Percentiles rank a stretch among this genome's conserved stretches.
phyloP scores from a whole-genome alignment of 2,113 vertebrate genomes.

The Nibea coibor region DNA sequence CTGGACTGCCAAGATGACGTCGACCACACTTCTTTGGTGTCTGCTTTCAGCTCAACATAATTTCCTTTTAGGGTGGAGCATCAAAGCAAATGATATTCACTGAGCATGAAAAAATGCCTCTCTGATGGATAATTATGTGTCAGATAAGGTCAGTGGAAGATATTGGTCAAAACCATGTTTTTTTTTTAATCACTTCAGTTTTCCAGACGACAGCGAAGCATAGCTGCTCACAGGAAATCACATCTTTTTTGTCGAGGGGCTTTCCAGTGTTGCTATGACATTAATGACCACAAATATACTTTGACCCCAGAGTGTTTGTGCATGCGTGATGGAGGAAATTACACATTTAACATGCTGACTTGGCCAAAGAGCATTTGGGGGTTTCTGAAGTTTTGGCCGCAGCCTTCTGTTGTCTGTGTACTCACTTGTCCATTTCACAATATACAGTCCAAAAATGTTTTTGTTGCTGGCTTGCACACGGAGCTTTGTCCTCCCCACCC shows the following conservation, averaged over 20 bases:
- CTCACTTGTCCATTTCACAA: not conserved
- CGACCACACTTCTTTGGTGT: no score
- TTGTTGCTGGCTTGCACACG: slow-evolving; percentile 12
- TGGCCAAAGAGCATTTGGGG: slow-evolving; percentile 6
- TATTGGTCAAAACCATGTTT: slow-evolving; percentile 10
- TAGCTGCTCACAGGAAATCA: slow-evolving; percentile 41
- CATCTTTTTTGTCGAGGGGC: slow-evolving; percentile 14
- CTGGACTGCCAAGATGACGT: no score
- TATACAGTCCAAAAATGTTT: not conserved
- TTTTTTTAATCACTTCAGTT: not conserved
- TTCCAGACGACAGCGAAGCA: slow-evolving; percentile 31
- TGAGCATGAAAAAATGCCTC: slow-evolving; percentile 9
- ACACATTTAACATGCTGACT: slow-evolving; percentile 33
- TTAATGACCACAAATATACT: slow-evolving; percentile 57
- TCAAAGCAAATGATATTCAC: slow-evolving; percentile 5
- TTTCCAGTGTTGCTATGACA: slow-evolving; percentile 71
- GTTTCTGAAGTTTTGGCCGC: not conserved
- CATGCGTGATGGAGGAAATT: slow-evolving; percentile 38
- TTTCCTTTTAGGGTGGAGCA: slow-evolving; percentile 20
- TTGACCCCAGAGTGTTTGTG: slow-evolving; percentile 32
- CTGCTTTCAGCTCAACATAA: not conserved
- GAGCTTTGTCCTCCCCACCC: slow-evolving; percentile 40
- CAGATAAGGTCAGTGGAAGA: slow-evolving; percentile 55
- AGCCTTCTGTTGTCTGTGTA: not conserved
- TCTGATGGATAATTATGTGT: slow-evolving; percentile 21